Conservation (phyloP, 2,113 vertebrate genomes). For the Nerophis lumbriciformis region DNA sequence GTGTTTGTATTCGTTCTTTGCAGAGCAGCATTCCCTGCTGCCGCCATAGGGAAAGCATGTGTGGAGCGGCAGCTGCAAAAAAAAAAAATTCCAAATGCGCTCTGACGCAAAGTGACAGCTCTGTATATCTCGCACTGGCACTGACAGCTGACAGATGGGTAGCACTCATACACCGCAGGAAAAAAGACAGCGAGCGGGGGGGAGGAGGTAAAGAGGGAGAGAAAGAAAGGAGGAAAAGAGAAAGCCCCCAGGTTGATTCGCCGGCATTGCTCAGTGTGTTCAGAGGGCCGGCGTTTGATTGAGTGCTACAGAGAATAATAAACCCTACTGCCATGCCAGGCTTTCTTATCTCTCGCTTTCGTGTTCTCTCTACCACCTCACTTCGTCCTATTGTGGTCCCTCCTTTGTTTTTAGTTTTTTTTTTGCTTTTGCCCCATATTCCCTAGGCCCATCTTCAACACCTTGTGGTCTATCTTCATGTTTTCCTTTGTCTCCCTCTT, state of each 20-base stretch:
- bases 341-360: constrained; percentile 64
- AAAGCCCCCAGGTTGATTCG: constrained; percentile 88
- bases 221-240: constrained; percentile 48
- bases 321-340: constrained; percentile 78
- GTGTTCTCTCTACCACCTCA: constrained; percentile 53
- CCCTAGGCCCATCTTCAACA: constrained; percentile 54
- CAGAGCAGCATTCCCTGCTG: constrained; percentile 65
- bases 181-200: constrained; percentile 60
- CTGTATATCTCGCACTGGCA: constrained; percentile 90
- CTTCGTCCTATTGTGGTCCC: constrained; percentile 58
- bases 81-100: constrained; percentile 73
- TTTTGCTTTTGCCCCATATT: constrained; percentile 49
- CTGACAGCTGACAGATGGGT: constrained; percentile 99
- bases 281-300: constrained; percentile 88
- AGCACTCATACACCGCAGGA: constrained; percentile 90
- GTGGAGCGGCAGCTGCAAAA: constrained; percentile 81
- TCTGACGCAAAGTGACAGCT: constrained; percentile 93
- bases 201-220: constrained; percentile 24
- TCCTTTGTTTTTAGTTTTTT: constrained; percentile 38
- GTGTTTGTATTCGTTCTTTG: constrained; percentile 50
- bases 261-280: constrained; percentile 85
- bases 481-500: constrained; percentile 35
- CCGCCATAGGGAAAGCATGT: constrained; percentile 79
- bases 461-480: constrained; percentile 54
- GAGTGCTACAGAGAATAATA: constrained; percentile 93